Evolutionary conservation across 2,113 vertebrate species (phyloP).

Genomic region (Corydoras maculifer): DNA sequence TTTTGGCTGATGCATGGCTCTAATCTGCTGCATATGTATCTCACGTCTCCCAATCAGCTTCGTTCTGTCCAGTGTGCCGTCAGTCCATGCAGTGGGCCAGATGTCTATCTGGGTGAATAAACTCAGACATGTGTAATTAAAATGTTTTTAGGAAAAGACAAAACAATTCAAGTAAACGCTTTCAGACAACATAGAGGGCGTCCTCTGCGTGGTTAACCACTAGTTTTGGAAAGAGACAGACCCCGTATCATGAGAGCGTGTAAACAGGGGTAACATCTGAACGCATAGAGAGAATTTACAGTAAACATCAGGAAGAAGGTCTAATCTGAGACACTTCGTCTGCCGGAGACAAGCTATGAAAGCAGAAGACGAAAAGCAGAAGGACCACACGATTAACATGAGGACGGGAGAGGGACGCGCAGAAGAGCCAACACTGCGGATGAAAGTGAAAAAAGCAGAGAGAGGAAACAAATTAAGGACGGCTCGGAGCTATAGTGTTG

Average conservation of each 20-base stretch:
- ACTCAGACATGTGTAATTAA: too few relatives aligned
- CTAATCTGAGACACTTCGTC: constrained; percentile 3
- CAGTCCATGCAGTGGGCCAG: too few relatives aligned
- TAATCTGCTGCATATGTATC: too few relatives aligned
- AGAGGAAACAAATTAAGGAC: constrained; percentile 4
- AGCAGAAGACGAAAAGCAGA: constrained; percentile 1
- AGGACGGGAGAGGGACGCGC: background rate
- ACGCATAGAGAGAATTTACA: background rate
- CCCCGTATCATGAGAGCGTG: background rate
- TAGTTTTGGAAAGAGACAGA: too few relatives aligned
- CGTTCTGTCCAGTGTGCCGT: too few relatives aligned
- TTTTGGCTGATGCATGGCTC: too few relatives aligned
- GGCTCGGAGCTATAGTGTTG: too few relatives aligned
- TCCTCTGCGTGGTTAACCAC: background rate
- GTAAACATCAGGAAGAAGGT: background rate
- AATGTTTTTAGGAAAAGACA: too few relatives aligned
- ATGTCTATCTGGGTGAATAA: too few relatives aligned
- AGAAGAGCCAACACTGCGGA: background rate
- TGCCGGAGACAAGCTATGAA: background rate
- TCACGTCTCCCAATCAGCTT: too few relatives aligned
- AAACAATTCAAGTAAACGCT: too few relatives aligned
- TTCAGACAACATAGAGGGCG: too few relatives aligned
- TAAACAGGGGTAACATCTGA: background rate
- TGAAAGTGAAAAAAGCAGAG: background rate
- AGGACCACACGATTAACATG: background rate